Evolutionary conservation across 1,140 invertebrate species (phyloP).

Genomic region (Drosophila sturtevanti): DNA sequence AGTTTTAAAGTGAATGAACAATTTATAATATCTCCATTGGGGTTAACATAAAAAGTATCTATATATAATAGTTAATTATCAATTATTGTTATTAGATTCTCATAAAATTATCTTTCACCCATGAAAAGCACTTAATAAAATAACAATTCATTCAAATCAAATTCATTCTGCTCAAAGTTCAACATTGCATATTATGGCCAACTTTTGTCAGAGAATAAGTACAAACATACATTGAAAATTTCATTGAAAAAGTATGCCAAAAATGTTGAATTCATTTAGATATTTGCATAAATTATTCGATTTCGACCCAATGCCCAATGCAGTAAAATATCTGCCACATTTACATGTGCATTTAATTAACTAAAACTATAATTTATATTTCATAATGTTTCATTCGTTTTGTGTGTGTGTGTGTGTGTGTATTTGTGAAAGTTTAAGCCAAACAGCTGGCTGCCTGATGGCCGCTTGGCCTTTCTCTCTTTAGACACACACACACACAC

Average conservation of each 20-base stretch:
- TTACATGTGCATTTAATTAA: constrained; percentile 46
- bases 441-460: constrained; percentile 22
- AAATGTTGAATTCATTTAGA: constrained; percentile 11
- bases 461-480: constrained; percentile 30
- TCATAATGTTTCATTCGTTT: constrained; percentile 34
- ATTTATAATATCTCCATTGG: no score
- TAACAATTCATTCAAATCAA: no score
- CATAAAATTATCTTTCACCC: no score
- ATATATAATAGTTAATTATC: no score
- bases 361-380: constrained; percentile 62
- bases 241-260: no score
- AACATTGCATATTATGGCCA: neutral
- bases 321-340: constrained; percentile 43
- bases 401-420: neutral
- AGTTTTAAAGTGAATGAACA: no score
- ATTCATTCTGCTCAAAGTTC: no score
- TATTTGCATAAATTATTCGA: constrained; percentile 30
- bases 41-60: no score
- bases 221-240: no score
- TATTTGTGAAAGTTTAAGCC: neutral
- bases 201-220: no score
- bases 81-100: no score
- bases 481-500: neutral
- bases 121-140: no score
- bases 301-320: constrained; percentile 24